Base-by-base conservation (phyloP, 2,797 vertebrate species). In the Aplochiton taeniatus region DNA sequence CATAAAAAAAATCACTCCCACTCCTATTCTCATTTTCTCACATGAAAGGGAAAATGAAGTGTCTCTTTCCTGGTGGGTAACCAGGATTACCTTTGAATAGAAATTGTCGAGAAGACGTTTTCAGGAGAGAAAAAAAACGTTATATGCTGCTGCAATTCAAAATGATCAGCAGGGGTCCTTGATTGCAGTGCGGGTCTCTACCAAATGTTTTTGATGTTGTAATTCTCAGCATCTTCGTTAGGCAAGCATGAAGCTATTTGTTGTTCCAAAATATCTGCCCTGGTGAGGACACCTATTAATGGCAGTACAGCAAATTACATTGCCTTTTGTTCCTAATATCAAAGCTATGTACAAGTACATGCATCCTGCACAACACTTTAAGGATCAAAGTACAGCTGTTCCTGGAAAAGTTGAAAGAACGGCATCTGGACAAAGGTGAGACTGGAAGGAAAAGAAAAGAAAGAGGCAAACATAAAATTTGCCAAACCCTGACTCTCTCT, bases 401-500 rank as follows among this genome's bases (percentile, higher is more conserved):
- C 31, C 31, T 51, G 11, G 52, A 18, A 5, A n/a, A 13, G 8
- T 11, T 41, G 4, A 16, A 11, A 65, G 9, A 45, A n/a, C n/a
- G n/a, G n/a, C 44, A 41, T 48, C 19, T 44, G 49, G 43, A 48
- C 48, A 14, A 10, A 61, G 43, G 10, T 56, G 43, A 19, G 42
- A 17, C 8, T 6, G 53, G 46, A 65, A 63, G 61, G 66, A 58
- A 17, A 45, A 66, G 78, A 74, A 47, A 69, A 74, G 70, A 63
- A 81, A n/a, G n/a, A n/a, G n/a, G n/a, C n/a, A n/a, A n/a, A n/a
- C n/a, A 2, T 31, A 6, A 31, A 31, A 31, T 3, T 31, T 6
- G 31, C 66, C 44, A 67, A 52, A 72, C 57, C 75, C 61, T 89
- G 86, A 81, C 86, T 92, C 78, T 94, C 79, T 90, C 81, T 84